Conservation (phyloP, 2,113 vertebrate species). For the Halcyon malimbica region DNA sequence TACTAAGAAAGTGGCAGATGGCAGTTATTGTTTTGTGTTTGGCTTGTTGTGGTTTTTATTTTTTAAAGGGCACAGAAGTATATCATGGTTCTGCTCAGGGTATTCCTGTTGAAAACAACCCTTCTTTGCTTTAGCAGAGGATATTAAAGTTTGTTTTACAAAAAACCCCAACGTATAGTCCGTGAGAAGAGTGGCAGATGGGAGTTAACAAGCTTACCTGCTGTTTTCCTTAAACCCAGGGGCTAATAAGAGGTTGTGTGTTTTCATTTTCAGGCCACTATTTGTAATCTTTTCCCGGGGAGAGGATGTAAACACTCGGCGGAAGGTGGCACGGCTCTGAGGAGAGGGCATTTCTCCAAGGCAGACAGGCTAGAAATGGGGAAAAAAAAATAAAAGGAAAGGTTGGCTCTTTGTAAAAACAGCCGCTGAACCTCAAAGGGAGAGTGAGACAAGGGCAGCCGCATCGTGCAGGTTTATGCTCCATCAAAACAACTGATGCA, state of each 20-base stretch:
- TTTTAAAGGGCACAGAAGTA: not conserved
- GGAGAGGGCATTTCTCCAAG: not conserved
- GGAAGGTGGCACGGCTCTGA: not conserved
- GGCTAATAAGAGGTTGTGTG: not conserved
- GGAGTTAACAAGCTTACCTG: not conserved
- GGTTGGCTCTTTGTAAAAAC: not conserved
- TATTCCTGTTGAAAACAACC: not conserved
- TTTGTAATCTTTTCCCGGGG: not conserved
- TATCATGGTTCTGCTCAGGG: not conserved
- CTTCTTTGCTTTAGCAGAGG: not conserved
- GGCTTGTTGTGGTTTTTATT: not conserved
- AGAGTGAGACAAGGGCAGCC: not conserved
- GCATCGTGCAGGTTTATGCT: not conserved
- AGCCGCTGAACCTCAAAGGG: not conserved
- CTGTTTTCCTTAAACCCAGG: not conserved
- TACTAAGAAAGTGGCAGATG: conserved; percentile 42
- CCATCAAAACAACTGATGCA: not conserved
- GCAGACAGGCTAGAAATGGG: not conserved
- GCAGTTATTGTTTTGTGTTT: not conserved
- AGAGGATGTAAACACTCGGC: not conserved
- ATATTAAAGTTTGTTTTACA: not conserved
- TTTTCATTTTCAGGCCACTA: not conserved
- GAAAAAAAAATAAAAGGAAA: not conserved
- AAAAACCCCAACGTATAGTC: not conserved
- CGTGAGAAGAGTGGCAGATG: not conserved